Percentiles rank a stretch among this genome's conserved stretches.
phyloP scores from a whole-genome alignment of 2,888 invertebrate species.

The Lypha dubia region DNA sequence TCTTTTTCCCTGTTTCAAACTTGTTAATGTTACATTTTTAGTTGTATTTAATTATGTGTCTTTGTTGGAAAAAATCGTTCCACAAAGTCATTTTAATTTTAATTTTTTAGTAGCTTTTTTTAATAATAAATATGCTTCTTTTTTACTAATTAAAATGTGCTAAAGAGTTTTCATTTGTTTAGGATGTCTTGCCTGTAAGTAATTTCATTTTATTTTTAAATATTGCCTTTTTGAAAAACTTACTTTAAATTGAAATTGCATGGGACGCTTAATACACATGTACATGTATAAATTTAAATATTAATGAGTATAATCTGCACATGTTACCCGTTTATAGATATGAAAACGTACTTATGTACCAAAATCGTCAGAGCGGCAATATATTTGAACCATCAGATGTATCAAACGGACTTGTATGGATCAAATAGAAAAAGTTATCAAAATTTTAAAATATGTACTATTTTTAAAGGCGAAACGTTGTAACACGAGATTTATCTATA shows the following conservation, averaged over 20 bases:
- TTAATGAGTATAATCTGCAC: not conserved
- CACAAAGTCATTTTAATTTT: slow-evolving; percentile 63
- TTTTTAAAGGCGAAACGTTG: too few relatives aligned
- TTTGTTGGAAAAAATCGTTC: slow-evolving; percentile 30
- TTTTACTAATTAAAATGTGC: slow-evolving; percentile 62
- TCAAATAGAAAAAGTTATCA: too few relatives aligned
- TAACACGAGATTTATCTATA: too few relatives aligned
- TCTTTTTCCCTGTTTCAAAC: not conserved
- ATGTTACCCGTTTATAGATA: not conserved
- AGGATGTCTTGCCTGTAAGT: slow-evolving; percentile 45
- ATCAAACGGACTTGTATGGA: too few relatives aligned
- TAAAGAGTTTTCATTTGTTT: slow-evolving; percentile 64
- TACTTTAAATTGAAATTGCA: not conserved
- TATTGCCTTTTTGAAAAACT: not conserved
- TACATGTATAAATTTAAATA: not conserved
- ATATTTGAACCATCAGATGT: too few relatives aligned
- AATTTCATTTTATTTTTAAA: slow-evolving; percentile 2
- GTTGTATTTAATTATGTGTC: slow-evolving; percentile 66
- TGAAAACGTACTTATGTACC: not conserved
- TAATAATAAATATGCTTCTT: slow-evolving; percentile 16
- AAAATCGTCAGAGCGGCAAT: too few relatives aligned
- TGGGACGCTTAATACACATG: not conserved
- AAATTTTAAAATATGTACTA: too few relatives aligned
- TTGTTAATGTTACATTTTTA: slow-evolving; percentile 48
- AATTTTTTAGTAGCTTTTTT: slow-evolving; percentile 65